Conservation (phyloP, 1,140 invertebrate genomes). For the Scaptomyza pallida region DNA sequence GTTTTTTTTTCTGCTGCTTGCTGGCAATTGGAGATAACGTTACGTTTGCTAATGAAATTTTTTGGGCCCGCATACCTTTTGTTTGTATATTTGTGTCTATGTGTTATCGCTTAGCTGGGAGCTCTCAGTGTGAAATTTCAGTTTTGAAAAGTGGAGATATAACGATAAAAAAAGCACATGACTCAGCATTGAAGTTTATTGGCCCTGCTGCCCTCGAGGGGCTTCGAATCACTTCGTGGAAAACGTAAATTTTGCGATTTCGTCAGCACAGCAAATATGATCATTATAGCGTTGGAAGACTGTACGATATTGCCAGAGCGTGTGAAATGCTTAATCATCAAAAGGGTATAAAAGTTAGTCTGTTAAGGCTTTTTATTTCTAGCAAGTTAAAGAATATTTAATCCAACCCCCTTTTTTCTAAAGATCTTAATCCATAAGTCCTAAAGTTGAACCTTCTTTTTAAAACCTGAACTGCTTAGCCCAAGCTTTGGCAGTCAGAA, state of each 20-base stretch:
- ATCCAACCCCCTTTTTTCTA: no score
- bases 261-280: constrained; percentile 5
- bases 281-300: not conserved
- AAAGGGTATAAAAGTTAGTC: no score
- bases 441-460: no score
- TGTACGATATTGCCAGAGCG: not conserved
- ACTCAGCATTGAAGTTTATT: constrained; percentile 46
- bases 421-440: no score
- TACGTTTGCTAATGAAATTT: constrained; percentile 21
- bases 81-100: constrained; percentile 1
- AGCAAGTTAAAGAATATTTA: no score
- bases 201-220: constrained; percentile 27
- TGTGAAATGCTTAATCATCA: no score
- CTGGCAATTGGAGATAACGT: constrained; percentile 49
- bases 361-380: no score
- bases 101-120: constrained; percentile 35
- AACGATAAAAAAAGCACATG: constrained; percentile 34
- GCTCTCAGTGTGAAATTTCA: constrained; percentile 56
- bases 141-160: constrained; percentile 47
- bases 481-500: no score
- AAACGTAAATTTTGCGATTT: constrained; percentile 24
- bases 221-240: constrained; percentile 11
- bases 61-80: constrained; percentile 8
- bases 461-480: no score
- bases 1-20: constrained; percentile 4